Evolutionary conservation across 2,888 invertebrate species (phyloP).

Genomic region (Hirtodrosophila alboralis): DNA sequence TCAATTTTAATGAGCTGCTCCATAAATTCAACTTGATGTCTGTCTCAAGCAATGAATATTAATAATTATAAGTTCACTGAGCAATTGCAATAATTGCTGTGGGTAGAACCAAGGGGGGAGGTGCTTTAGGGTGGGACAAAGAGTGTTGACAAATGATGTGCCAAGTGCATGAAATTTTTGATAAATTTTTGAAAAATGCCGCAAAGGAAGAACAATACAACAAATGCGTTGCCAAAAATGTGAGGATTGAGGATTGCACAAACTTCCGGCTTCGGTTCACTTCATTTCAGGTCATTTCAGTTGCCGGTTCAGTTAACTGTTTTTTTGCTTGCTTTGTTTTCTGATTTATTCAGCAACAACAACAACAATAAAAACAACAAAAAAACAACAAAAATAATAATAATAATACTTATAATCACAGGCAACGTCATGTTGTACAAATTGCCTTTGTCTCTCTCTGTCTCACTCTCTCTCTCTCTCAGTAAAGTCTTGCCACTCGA

Average conservation of each 20-base stretch:
- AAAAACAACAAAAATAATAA: constrained; percentile 32
- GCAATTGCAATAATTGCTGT: constrained; percentile 57
- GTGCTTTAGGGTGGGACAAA: neutral
- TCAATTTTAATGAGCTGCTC: constrained; percentile 54
- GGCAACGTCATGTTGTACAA: constrained; percentile 54
- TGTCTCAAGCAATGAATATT: constrained; percentile 67
- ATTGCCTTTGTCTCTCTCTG: constrained; percentile 66
- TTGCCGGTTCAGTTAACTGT: constrained; percentile 64
- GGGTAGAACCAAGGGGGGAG: neutral
- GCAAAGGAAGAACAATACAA: constrained; percentile 5
- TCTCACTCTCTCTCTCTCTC: constrained; percentile 27
- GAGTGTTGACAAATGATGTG: constrained; percentile 68
- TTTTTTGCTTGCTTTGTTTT: constrained; percentile 51
- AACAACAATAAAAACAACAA: too few relatives aligned
- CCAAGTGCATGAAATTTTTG: constrained; percentile 55
- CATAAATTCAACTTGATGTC: constrained; percentile 60
- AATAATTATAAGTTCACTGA: constrained; percentile 71
- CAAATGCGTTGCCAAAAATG: constrained; percentile 52
- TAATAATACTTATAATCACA: constrained; percentile 32
- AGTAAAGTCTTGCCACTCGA: constrained; percentile 60
- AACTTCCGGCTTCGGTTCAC: constrained; percentile 41
- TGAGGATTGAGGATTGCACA: constrained; percentile 12
- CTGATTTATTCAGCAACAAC: constrained; percentile 25
- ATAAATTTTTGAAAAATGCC: constrained; percentile 41
- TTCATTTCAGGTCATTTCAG: constrained; percentile 38